Percentiles rank a stretch among this genome's conserved stretches.
phyloP scores from a whole-genome alignment of 2,888 invertebrate species.

The Pantelozetes paolii region DNA sequence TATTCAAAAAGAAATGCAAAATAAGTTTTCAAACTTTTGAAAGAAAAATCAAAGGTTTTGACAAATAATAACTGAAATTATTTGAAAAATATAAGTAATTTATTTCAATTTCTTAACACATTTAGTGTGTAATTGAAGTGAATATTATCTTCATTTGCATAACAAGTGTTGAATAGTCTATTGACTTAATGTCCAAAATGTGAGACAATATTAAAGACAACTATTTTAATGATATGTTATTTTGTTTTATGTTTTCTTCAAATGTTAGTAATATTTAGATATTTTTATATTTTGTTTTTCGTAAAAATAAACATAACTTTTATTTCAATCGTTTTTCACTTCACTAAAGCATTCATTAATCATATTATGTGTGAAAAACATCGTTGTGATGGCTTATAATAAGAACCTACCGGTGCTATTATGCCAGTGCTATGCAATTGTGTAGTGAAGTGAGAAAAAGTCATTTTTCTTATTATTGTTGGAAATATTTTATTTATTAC shows the following conservation, averaged over 20 bases:
- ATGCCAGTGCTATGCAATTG: background rate
- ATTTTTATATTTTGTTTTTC: constrained; percentile 12
- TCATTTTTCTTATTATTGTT: background rate
- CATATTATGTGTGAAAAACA: constrained; percentile 14
- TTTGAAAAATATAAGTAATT: background rate
- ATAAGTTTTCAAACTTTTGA: constrained; percentile 12
- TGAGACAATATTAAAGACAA: background rate
- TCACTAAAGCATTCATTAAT: background rate
- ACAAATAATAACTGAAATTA: background rate
- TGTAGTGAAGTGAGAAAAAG: background rate
- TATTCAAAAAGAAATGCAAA: background rate
- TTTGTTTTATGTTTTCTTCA: background rate
- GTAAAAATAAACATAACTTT: background rate
- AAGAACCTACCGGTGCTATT: constrained; percentile 12
- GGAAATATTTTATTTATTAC: too few relatives aligned
- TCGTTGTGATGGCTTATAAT: background rate
- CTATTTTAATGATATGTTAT: constrained; percentile 15
- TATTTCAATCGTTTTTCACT: constrained; percentile 3
- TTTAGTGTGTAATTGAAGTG: background rate
- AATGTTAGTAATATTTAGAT: background rate
- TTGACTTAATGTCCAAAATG: background rate
- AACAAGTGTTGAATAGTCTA: background rate
- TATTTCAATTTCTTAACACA: constrained; percentile 17
- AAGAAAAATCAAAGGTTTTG: background rate
- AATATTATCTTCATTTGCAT: background rate